Base-by-base conservation (phyloP, 2,797 vertebrate species). In the Falco naumanni region DNA sequence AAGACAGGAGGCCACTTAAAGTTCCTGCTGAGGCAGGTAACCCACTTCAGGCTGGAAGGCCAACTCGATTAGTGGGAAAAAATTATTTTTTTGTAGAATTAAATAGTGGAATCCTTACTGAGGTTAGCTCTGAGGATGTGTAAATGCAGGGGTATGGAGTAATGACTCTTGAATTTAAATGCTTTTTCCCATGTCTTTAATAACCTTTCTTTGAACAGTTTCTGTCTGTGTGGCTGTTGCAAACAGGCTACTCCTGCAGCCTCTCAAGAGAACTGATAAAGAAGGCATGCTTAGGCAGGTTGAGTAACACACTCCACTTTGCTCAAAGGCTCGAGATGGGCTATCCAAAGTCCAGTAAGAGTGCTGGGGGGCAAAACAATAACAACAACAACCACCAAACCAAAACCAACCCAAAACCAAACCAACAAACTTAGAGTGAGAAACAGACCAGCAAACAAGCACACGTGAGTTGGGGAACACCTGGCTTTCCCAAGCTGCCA, bases 381-480 rank as follows among this genome's bases (percentile, higher is more conserved):
- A 57, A 57, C 6, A 45, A 45, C 17, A 45, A 18, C 17, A 43
- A 43, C 16, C 16, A 16, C 17, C 18, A 18, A 45, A 18, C 17
- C 17, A 45, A 45, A 18, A 18, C 43, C 4, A 15, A 31, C 11
- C 41, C 20, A 6, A 8, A 63, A 20, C 41, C 60, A 41, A 3
- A 0, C 4, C 4, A 15, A 31, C 11, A 57, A 64, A 69, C 5
- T 1, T 13, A 61, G 33, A 28, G 13, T 9, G 81, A 84, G 63
- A 87, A 92, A 59, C 33, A 93, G 34, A n/a, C 14, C 48, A 56
- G 17, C 29, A 89, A 53, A 74, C 5, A 60, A 33, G 7, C n/a
- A 24, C 24, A 41, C 14, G 5, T 22, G 34, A 80, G 12, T 15
- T 80, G 16, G 56, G 60, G 50, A 89, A 43, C 16, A 72, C 50